A percentile compares a stretch with the other conserved stretches of the same genome.
These are phyloP conservation scores for Aptenodytes patagonicus DNA, from an alignment of 2,113 vertebrate species.

Conservation along the genomic window DNA sequence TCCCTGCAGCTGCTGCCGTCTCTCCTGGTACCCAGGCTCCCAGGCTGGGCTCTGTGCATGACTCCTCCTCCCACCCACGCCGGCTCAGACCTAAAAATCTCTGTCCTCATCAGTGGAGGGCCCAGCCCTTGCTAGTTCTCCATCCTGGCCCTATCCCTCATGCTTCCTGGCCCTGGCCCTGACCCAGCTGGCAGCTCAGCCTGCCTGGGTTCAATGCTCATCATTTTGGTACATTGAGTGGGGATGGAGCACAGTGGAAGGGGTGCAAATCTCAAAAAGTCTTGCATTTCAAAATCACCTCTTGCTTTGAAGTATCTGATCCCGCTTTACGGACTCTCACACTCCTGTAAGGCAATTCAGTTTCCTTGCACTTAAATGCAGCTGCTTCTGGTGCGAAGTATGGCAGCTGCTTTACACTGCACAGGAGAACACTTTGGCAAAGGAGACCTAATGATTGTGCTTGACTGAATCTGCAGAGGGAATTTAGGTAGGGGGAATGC, in stretches of 20 bases:
- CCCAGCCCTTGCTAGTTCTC: not conserved
- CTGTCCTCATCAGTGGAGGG: not conserved
- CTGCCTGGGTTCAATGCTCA: not conserved
- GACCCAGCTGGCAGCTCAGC: not conserved
- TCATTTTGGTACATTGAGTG: not conserved
- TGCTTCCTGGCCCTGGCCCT: not conserved
- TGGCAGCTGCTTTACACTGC: not conserved
- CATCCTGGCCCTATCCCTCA: not conserved
- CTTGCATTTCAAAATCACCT: not conserved
- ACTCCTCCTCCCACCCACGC: fast-evolving
- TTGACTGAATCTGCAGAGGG: not conserved
- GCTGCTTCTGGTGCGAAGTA: not conserved
- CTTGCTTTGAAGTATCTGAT: not conserved
- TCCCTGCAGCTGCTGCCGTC: not conserved
- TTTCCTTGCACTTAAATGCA: not conserved
- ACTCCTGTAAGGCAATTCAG: not conserved
- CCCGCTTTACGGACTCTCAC: fast-evolving
- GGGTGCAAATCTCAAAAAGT: not conserved
- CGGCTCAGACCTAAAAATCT: not conserved
- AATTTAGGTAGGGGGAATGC: conserved; percentile 8
- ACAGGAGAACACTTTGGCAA: not conserved
- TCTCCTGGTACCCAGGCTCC: not conserved
- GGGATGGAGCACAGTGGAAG: not conserved
- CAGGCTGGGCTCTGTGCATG: not conserved
- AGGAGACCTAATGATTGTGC: not conserved